These are phyloP conservation scores for Battus philenor DNA, from an alignment of 1,140 invertebrate species.

Conservation along the genomic window DNA sequence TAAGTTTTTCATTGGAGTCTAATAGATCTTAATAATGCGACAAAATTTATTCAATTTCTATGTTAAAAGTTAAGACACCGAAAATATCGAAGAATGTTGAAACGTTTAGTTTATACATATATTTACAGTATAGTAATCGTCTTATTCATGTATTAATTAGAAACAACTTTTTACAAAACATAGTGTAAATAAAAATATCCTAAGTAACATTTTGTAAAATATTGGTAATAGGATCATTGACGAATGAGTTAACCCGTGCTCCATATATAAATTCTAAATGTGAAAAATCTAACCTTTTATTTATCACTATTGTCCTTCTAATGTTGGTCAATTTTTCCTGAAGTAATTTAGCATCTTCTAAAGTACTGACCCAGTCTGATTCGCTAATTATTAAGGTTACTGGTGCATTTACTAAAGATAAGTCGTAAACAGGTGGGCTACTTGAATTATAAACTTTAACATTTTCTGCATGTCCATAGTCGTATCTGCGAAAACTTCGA, in stretches of 20 bases:
- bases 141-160: no score
- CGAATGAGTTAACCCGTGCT: slow-evolving; percentile 31
- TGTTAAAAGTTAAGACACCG: no score
- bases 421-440: slow-evolving; percentile 41
- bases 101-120: no score
- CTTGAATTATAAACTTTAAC: slow-evolving; percentile 31
- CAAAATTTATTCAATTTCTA: no score
- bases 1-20: no score
- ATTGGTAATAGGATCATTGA: slow-evolving; percentile 40
- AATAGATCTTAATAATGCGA: no score
- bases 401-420: slow-evolving; percentile 37
- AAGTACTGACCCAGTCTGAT: slow-evolving; percentile 47
- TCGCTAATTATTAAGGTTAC: slow-evolving; percentile 44
- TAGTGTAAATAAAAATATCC: neutral
- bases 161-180: no score
- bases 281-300: slow-evolving; percentile 43
- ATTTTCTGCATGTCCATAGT: slow-evolving; percentile 44
- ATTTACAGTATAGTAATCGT: no score
- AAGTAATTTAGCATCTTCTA: slow-evolving; percentile 34
- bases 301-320: slow-evolving; percentile 29
- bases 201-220: slow-evolving; percentile 23
- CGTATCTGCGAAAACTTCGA: slow-evolving; percentile 47
- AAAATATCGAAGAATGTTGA: no score
- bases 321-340: slow-evolving; percentile 33
- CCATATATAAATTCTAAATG: slow-evolving; percentile 62